Percentiles rank a stretch among this genome's conserved stretches.
These are phyloP conservation scores for Polymixis flavicincta DNA, from an alignment of 2,888 invertebrate species.

Conservation along the genomic window DNA sequence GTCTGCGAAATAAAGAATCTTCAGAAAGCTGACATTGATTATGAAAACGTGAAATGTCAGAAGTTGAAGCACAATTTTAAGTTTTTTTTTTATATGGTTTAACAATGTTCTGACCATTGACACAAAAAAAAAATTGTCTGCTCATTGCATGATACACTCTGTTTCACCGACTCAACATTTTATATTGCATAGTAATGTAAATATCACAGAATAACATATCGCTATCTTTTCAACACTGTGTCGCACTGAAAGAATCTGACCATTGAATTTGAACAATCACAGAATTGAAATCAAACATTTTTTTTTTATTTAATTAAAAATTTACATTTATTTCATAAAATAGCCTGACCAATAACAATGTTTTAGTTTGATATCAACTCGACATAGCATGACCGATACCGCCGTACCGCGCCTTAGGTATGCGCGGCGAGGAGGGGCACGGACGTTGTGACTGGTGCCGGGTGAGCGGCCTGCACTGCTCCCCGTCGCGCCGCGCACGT, in stretches of 20 bases:
- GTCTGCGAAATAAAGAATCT: conserved; percentile 74
- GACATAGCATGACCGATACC: neutral
- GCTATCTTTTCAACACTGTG: neutral
- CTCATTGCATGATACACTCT: neutral
- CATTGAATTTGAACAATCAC: too few species aligned
- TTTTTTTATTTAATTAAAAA: too few species aligned
- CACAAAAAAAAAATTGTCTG: neutral
- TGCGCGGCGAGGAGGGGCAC: too few species aligned
- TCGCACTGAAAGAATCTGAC: too few species aligned
- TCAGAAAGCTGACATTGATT: neutral
- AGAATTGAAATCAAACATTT: too few species aligned
- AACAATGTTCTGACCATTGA: neutral
- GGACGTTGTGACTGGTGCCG: too few species aligned
- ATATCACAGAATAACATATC: neutral
- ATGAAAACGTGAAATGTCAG: neutral
- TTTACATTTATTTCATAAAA: too few species aligned
- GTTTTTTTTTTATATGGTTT: neutral
- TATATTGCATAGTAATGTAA: neutral
- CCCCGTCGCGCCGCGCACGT: too few species aligned
- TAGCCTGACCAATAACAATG: neutral
- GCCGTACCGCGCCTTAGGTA: too few species aligned
- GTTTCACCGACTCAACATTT: neutral
- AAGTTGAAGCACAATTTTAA: neutral
- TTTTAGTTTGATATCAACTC: neutral
- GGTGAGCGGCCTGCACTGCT: too few species aligned